These are phyloP conservation scores for Ammodytes marinus DNA, from an alignment of 2,113 vertebrate species.

Conservation along the genomic window DNA sequence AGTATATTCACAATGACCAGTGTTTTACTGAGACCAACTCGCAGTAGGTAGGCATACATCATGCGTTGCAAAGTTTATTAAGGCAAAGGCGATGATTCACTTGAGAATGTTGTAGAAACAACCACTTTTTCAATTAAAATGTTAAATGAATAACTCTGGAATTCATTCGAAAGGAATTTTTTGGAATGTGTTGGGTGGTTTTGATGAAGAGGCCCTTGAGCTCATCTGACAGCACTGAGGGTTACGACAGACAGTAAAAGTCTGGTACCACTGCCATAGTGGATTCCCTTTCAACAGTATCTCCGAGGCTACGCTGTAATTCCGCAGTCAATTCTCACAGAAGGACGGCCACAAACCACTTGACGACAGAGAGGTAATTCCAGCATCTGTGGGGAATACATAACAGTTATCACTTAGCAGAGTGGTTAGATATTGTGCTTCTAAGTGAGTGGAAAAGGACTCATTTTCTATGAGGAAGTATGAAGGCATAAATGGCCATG, in stretches of 20 bases:
- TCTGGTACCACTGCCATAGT: neutral
- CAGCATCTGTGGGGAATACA: conserved; percentile 14
- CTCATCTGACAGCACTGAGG: conserved; percentile 4
- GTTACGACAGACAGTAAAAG: neutral
- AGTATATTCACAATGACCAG: neutral
- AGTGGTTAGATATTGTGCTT: conserved; percentile 29
- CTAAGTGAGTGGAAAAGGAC: conserved; percentile 68
- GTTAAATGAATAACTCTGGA: neutral
- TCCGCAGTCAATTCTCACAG: conserved; percentile 1
- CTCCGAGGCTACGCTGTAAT: neutral
- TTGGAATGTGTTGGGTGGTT: no score
- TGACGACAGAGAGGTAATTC: conserved; percentile 3
- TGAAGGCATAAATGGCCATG: conserved; percentile 71
- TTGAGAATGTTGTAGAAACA: neutral
- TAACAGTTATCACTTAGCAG: conserved; percentile 26
- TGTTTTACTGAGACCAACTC: neutral
- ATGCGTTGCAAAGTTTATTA: neutral
- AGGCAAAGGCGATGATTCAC: neutral
- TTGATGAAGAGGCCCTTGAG: neutral
- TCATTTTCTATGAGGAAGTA: conserved; percentile 39
- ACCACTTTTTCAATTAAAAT: neutral
- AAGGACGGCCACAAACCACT: conserved; percentile 18
- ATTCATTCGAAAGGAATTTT: neutral
- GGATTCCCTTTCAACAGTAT: neutral
- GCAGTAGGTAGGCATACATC: no score